Evolutionary conservation across 2,888 invertebrate species (phyloP).

Genomic region (Euzophera pinguis): DNA sequence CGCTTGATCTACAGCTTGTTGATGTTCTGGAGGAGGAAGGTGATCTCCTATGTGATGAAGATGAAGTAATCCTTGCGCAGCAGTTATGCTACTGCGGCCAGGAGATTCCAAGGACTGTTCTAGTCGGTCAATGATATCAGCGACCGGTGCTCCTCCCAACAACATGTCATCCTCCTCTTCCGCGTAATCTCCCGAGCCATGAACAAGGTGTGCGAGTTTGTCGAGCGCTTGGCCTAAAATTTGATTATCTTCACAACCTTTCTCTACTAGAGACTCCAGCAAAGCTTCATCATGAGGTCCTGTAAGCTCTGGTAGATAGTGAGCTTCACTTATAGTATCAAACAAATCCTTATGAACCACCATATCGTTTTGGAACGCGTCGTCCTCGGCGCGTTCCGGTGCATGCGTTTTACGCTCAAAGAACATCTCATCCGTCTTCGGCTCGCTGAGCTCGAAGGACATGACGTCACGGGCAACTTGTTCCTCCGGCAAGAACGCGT

Average conservation of each 20-base stretch:
- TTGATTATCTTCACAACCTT: slow-evolving; percentile 82
- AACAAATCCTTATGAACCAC: slow-evolving; percentile 68
- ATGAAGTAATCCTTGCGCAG: slow-evolving; percentile 65
- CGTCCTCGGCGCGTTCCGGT: slow-evolving; percentile 44
- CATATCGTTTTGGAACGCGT: slow-evolving; percentile 51
- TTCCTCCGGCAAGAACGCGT: slow-evolving; percentile 58
- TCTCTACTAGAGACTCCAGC: slow-evolving; percentile 81
- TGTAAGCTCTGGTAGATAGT: slow-evolving; percentile 66
- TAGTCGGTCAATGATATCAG: slow-evolving; percentile 82
- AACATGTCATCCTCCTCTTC: slow-evolving; percentile 73
- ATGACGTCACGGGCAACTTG: slow-evolving; percentile 61
- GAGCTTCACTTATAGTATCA: slow-evolving; percentile 71
- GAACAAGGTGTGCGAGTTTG: slow-evolving; percentile 62
- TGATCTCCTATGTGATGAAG: slow-evolving; percentile 64
- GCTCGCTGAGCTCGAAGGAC: slow-evolving; percentile 62
- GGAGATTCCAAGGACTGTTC: slow-evolving; percentile 80
- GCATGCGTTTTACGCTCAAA: slow-evolving; percentile 51
- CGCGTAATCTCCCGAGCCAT: slow-evolving; percentile 62
- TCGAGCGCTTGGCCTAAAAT: slow-evolving; percentile 67
- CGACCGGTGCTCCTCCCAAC: slow-evolving; percentile 67
- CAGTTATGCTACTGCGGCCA: slow-evolving; percentile 64
- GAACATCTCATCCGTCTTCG: slow-evolving; percentile 59
- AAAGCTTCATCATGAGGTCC: slow-evolving; percentile 76
- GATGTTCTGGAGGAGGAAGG: slow-evolving; percentile 46
- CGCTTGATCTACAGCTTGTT: slow-evolving; percentile 57